phyloP scores from a whole-genome alignment of 2,888 invertebrate genomes.

The Cremastobaeus sp. region DNA sequence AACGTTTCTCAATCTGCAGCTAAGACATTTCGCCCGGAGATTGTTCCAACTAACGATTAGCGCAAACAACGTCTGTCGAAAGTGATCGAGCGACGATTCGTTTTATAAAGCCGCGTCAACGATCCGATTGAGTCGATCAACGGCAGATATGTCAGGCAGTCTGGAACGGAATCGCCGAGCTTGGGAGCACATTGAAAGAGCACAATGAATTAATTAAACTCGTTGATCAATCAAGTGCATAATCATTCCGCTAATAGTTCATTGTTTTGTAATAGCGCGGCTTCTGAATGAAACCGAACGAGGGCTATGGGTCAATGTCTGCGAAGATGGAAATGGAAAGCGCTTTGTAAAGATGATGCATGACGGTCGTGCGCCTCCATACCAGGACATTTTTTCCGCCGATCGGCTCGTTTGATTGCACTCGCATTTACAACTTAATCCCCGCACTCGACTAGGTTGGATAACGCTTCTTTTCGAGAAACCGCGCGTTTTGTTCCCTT shows the following conservation, averaged over 20 bases:
- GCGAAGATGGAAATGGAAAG: slow-evolving; percentile 58
- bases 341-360: slow-evolving; percentile 53
- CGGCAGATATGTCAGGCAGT: too few species aligned
- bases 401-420: neutral
- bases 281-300: slow-evolving; percentile 52
- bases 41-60: too few species aligned
- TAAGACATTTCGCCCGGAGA: too few species aligned
- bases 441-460: neutral
- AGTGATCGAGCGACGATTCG: too few species aligned
- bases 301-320: slow-evolving; percentile 59
- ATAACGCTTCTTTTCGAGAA: slow-evolving; percentile 5
- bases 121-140: too few species aligned
- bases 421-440: too few species aligned
- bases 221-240: slow-evolving; percentile 48
- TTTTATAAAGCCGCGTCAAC: too few species aligned
- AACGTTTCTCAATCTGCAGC: too few species aligned
- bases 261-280: slow-evolving; percentile 45
- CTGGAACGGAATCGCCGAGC: too few species aligned
- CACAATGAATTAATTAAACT: slow-evolving; percentile 41
- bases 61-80: too few species aligned
- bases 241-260: slow-evolving; percentile 46
- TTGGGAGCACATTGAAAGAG: slow-evolving; percentile 12
- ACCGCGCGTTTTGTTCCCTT: neutral
- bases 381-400: slow-evolving; percentile 8
- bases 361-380: slow-evolving; percentile 25